A percentile compares a stretch with the other conserved stretches of the same genome.
phyloP scores from a whole-genome alignment of 2,797 vertebrate species.

The Apogon hyalosoma region DNA sequence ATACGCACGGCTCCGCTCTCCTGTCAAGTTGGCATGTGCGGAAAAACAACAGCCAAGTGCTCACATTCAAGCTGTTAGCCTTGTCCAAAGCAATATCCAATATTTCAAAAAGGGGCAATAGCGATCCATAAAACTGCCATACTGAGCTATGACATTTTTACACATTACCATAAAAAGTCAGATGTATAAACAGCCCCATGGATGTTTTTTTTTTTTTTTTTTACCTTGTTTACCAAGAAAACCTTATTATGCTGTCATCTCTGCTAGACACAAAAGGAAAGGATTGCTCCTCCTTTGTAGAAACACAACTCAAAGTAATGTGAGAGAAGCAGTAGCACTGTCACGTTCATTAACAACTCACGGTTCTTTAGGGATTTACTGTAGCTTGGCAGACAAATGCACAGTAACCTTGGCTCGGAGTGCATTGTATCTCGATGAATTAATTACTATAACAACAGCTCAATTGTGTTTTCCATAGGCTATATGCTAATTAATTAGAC shows the following conservation, averaged over 20 bases:
- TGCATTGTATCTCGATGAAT: conserved; percentile 56
- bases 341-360: conserved; percentile 46
- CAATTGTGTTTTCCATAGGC: conserved; percentile 69
- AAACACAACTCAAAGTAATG: conserved; percentile 59
- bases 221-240: conserved; percentile 54
- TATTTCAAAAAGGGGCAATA: conserved; percentile 31
- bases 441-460: conserved; percentile 65
- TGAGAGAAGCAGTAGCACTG: conserved; percentile 32
- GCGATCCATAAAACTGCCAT: conserved; percentile 52
- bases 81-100: conserved; percentile 54
- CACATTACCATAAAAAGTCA: conserved; percentile 54
- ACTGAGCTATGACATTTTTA: conserved; percentile 24
- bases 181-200: conserved; percentile 46
- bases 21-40: conserved; percentile 57
- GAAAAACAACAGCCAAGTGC: conserved; percentile 54
- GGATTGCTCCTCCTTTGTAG: conserved; percentile 43
- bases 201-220: conserved; percentile 28
- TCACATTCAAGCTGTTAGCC: conserved; percentile 46
- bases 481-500: conserved; percentile 79
- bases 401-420: conserved; percentile 70
- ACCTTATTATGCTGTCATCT: conserved; percentile 66
- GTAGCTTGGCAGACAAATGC: conserved; percentile 43
- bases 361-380: conserved; percentile 43
- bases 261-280: conserved; percentile 34
- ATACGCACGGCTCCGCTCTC: conserved; percentile 49